phyloP scores from a whole-genome alignment of 2,888 invertebrate genomes.

The Boloria euphrosyne region DNA sequence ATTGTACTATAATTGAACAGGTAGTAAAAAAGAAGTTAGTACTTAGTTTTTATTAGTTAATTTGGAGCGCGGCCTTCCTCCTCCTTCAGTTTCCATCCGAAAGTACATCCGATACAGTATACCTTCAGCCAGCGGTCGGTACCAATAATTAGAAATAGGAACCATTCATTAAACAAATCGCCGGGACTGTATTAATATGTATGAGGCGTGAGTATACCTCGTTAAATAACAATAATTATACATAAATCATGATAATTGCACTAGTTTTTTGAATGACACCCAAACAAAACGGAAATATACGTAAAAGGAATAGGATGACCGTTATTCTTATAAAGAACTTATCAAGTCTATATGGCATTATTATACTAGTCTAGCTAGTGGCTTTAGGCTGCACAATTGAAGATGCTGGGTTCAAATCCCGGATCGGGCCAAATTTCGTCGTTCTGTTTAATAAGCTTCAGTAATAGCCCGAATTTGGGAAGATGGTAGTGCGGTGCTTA shows the following conservation, averaged over 20 bases:
- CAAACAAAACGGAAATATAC: background rate
- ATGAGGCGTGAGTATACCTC: constrained; percentile 1
- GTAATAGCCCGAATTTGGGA: no score
- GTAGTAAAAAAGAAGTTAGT: constrained; percentile 26
- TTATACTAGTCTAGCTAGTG: no score
- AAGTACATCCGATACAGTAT: constrained; percentile 35
- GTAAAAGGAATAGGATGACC: no score
- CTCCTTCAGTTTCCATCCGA: constrained; percentile 41
- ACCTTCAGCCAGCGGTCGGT: constrained; percentile 1
- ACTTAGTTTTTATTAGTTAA: constrained; percentile 8
- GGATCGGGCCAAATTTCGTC: no score
- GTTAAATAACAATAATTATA: constrained; percentile 1
- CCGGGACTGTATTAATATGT: constrained; percentile 1
- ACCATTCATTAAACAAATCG: constrained; percentile 25
- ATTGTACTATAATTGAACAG: no score
- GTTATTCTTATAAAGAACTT: no score
- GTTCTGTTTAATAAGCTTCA: no score
- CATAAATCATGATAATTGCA: background rate
- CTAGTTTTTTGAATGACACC: background rate
- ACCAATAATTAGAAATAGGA: constrained; percentile 15
- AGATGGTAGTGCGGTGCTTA: no score
- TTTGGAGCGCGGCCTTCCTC: constrained; percentile 30
- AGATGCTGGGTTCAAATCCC: no score
- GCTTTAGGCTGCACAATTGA: no score
- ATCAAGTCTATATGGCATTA: no score